Percentiles rank a stretch among this genome's conserved stretches.
Evolutionary conservation across 2,113 vertebrate genomes (phyloP).

Genomic region (Corythaeola cristata): DNA sequence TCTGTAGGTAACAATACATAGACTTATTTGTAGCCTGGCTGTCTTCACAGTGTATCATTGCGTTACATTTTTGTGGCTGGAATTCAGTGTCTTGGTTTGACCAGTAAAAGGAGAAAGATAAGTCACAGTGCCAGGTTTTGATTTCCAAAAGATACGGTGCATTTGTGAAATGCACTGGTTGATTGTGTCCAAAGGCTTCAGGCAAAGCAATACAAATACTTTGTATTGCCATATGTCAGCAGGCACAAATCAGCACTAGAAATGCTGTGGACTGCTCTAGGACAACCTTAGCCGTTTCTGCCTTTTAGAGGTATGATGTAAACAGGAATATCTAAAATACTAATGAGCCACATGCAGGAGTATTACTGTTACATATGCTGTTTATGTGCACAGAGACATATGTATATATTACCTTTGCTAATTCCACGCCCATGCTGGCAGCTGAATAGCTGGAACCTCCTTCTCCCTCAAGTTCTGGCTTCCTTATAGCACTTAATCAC

Average conservation of each 20-base stretch:
- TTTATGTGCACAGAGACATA: background rate
- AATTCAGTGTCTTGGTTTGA: background rate
- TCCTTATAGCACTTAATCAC: background rate
- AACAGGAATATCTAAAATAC: background rate
- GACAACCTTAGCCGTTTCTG: background rate
- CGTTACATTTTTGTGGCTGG: background rate
- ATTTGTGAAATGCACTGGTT: background rate
- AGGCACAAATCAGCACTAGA: background rate
- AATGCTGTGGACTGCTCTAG: background rate
- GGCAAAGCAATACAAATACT: background rate
- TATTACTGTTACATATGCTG: background rate
- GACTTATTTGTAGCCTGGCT: background rate
- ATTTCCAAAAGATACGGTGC: background rate
- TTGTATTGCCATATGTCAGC: background rate
- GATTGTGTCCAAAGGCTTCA: background rate
- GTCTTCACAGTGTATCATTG: constrained; percentile 12
- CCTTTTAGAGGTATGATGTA: fast-evolving
- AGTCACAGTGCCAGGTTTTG: background rate
- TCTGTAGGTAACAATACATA: background rate
- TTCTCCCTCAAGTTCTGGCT: background rate
- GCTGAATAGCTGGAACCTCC: background rate
- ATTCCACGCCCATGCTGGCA: background rate
- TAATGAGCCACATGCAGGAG: fast-evolving
- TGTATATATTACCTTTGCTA: background rate
- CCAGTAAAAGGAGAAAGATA: background rate